Base-by-base conservation (phyloP, 1,140 invertebrate species). In the Orius insidiosus region DNA sequence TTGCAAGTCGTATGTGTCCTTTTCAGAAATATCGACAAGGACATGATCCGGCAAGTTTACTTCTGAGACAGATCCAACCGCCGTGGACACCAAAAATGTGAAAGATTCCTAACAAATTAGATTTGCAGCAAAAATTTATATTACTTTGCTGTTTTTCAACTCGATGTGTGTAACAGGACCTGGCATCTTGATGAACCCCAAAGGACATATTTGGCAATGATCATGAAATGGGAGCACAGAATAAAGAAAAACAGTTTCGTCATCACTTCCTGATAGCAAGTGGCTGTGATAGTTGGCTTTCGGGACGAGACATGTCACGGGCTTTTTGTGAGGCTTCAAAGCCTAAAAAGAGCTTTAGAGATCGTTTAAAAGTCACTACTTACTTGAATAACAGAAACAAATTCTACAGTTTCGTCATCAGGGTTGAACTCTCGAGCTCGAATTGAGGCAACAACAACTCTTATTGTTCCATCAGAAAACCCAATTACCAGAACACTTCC, bases 181-280 rank as follows among this genome's bases (percentile, higher is more conserved):
- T 2, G 66, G 67, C 1, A 75, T 63, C 51, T 66, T 60, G 2
- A 81, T 63, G 45, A 73, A 81, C 1, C 80, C 78, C 35, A 83
- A 67, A 14, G 76, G 73, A 11, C 64, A 44, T 24, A 83, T 57
- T 10, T 16, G 46, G 2, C 53, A 14, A 33, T 48, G 46, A 6
- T 46, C 36, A n/a, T 46, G 15, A 6, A 15, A 31, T 13, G 58
- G 42, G 8, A 64, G 47, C 5, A 76, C 39, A n/a, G 58, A 49
- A 53, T 77, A 80, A 41, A 76, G 58, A 52, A 84, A 83, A 51
- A 83, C 68, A 2, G 75, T 77, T 18, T 55, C 58, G 59, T 83
- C 80, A 42, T 72, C 63, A 44, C 72, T 67, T 7, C 72, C 75
- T 0, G 70, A 77, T 0, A 80, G 63, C 1, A 84, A 24, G 7